Conservation (phyloP, 2,797 vertebrate species). For the Gymnopithys bicolor region DNA sequence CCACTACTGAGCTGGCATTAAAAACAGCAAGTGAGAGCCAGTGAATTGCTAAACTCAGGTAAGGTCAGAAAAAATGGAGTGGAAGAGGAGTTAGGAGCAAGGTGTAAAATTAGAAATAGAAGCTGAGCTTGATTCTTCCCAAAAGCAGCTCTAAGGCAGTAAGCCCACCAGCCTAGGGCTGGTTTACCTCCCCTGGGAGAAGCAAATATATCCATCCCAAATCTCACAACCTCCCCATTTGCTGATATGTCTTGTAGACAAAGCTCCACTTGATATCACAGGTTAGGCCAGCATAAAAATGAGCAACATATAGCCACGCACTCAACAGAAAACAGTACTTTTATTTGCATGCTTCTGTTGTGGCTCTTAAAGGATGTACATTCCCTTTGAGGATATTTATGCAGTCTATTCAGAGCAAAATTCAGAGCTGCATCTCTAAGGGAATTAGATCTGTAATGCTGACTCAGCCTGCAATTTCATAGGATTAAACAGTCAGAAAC, state of each 20-base stretch:
- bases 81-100: not conserved
- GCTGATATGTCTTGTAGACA: not conserved
- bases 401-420: not conserved
- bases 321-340: not conserved
- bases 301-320: not conserved
- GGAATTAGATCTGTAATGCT: slow-evolving; percentile 8
- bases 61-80: rapidly evolving
- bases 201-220: not conserved
- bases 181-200: not conserved
- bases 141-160: not conserved
- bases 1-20: not conserved
- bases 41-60: rapidly evolving
- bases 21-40: not conserved
- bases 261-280: not conserved
- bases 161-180: not conserved
- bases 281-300: not conserved
- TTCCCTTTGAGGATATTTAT: not conserved
- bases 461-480: not conserved
- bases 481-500: not conserved
- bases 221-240: not conserved
- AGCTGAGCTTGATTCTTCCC: not conserved
- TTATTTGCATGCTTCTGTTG: not conserved
- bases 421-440: not conserved
- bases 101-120: not conserved
- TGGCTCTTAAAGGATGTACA: not conserved